Conservation (phyloP, 2,113 vertebrate genomes). For the Synchiropus splendidus region DNA sequence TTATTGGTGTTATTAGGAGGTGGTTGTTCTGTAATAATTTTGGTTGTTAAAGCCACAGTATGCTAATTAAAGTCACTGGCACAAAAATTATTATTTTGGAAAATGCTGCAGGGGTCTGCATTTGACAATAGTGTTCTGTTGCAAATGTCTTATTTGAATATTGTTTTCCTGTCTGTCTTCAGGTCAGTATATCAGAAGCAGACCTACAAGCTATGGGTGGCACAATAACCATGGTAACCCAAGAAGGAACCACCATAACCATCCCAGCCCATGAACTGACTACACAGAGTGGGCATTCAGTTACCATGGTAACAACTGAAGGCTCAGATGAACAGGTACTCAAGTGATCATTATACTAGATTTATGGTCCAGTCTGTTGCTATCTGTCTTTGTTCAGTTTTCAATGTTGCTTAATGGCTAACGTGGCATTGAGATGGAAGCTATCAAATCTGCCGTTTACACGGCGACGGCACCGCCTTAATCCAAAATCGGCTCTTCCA, state of each 20-base stretch:
- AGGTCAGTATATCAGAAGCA: conserved; percentile 94
- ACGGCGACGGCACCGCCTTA: too few species aligned
- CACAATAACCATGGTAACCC: conserved; percentile 97
- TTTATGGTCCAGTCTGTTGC: background rate
- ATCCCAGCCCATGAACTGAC: conserved; percentile 90
- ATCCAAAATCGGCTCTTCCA: too few species aligned
- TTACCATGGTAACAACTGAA: conserved; percentile 91
- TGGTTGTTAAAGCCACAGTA: too few species aligned
- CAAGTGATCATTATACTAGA: background rate
- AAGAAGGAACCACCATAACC: conserved; percentile 95
- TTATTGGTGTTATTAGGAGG: too few species aligned
- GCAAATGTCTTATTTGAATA: background rate
- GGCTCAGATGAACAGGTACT: conserved; percentile 87
- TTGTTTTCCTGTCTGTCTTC: conserved; percentile 10
- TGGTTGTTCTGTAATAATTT: too few species aligned
- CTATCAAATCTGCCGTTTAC: too few species aligned
- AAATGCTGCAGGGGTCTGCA: too few species aligned
- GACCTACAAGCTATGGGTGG: conserved; percentile 91
- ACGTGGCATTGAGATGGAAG: too few species aligned
- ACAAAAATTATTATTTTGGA: too few species aligned
- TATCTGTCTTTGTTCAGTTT: background rate
- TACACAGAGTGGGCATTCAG: conserved; percentile 78
- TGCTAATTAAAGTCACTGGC: too few species aligned
- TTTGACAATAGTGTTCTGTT: too few species aligned
- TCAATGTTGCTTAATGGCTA: too few species aligned